Base-by-base conservation (phyloP, 1,140 invertebrate species). In the Colletes gigas region DNA sequence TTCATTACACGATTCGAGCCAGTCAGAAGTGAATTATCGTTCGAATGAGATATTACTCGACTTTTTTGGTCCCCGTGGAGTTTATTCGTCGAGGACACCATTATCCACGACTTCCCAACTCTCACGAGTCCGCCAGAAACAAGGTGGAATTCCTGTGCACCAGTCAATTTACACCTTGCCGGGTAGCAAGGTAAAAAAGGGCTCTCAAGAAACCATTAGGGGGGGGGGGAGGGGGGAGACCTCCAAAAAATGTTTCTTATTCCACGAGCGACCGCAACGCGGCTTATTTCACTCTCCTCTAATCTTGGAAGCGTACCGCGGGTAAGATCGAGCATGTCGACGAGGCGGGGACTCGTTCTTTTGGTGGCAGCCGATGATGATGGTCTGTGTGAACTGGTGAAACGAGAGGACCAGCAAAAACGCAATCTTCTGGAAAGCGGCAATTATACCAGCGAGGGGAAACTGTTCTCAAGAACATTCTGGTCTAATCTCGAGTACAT, bases 101-200 rank as follows among this genome's bases (percentile, higher is more conserved):
- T 44, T 9, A 44, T 10, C 7, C 9, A 10, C 50, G 10, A 50
- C 50, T 12, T 12, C 50, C 50, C 8, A 50, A 50, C 44, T 30
- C 54, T 71, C 39, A 15, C 5, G 30, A 57, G 5, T 47, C 52
- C 19, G 19, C 6, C 44, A 19, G 21, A 15, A 57, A 57, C 54
- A 15, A 55, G 62, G 57, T 21, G 59, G 21, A 54, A 55, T 62
- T 78, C 81, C 65, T 67, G 21, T 14, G 47, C 55, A 41, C 19
- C 65, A 14, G 70, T 59, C 81, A 80, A 83, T 83, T 83, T 83
- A 83, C 81, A 83, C 77, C 77, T 83, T 21, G 77, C 77, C 21
- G 19, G 10, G 50, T 0, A 55, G 19, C 50, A 55, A 62, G 72
- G 41, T 65, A 80, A 80, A 72, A 73, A 80, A 79, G 50, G 69